Evolutionary conservation across 2,113 vertebrate species (phyloP), one percentile per base, ranked within the genome.

Genomic region (Odontesthes bonariensis): DNA sequence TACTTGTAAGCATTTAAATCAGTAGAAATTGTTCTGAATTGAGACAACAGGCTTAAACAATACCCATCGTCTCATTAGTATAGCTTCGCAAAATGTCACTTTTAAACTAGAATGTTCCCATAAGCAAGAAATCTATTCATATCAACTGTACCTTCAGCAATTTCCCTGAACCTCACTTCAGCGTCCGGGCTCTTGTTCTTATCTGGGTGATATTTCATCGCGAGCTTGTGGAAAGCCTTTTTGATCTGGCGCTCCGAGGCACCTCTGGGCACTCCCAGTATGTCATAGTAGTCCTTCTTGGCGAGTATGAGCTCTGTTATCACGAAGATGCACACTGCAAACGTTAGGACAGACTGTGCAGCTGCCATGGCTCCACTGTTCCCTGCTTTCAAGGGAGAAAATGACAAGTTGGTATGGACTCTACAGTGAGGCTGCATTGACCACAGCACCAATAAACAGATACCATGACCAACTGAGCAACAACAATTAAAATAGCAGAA

Each of bases 131-230:
- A 67, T 54, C 64, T 42, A 54, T 52, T 0, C 20, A 0, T 40
- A 38, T 27, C 8, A 63, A 51, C n/a, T 75, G 72, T 92, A 98
- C 97, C 97, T 95, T 99, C 97, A 56, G 97, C 97, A 86, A 97
- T 96, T 93, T 98, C 97, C 83, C 96, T 93, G 82, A 99, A 99
- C 73, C 94, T 97, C n/a, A 93, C 91, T 93, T 99, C 98, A 64
- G 98, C 96, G 79, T 97, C 96, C 2, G 97, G 96, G 81, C 94
- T 97, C 91, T 97, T 99, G 90, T 98, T 97, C 91, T 96, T 98
- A 91, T 99, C 97, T 22, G 98, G 98, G 69, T 99, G 97, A 86
- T 97, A 96, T 79, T 96, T 98, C 96, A 98, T 97, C 35, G 97
- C 97, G 66, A 99, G 93, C 74, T 95, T 98, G 88, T 99, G 97